A percentile compares a stretch with the other conserved stretches of the same genome.
Evolutionary conservation across 2,113 vertebrate species (phyloP).

Genomic region (Daboia siamensis): DNA sequence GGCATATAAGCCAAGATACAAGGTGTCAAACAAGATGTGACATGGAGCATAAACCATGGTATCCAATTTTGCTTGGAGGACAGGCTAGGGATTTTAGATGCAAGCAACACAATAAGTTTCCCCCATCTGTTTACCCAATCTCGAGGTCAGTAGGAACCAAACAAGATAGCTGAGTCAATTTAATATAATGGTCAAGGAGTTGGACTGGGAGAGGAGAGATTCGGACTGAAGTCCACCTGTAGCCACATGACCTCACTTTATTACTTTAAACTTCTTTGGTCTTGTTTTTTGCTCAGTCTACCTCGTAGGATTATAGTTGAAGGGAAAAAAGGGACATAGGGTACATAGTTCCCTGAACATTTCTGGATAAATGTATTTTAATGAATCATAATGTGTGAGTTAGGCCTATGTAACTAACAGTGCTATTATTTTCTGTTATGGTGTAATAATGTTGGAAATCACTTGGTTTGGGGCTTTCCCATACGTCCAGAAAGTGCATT

Average conservation of each 20-base stretch:
- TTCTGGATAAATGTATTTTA: neutral
- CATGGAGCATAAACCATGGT: neutral
- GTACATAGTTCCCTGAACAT: neutral
- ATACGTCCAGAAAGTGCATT: neutral
- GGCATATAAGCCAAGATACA: neutral
- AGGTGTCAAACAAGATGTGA: neutral
- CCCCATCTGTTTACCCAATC: neutral
- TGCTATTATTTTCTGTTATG: neutral
- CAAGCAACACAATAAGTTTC: neutral
- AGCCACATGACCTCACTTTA: neutral
- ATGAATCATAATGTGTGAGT: neutral
- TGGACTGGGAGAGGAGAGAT: neutral
- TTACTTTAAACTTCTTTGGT: neutral
- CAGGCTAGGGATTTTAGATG: neutral
- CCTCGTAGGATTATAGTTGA: neutral
- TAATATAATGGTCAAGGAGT: neutral
- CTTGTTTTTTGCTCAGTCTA: neutral
- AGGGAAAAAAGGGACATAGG: neutral
- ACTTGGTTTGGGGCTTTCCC: neutral
- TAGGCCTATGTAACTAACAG: neutral
- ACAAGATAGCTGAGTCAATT: neutral
- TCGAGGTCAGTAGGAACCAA: neutral
- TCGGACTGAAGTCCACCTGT: neutral
- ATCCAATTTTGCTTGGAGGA: neutral
- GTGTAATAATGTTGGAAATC: neutral